These are phyloP conservation scores for Ricordea florida DNA, from an alignment of 92 coral and sea anemone species.

Conservation along the genomic window DNA sequence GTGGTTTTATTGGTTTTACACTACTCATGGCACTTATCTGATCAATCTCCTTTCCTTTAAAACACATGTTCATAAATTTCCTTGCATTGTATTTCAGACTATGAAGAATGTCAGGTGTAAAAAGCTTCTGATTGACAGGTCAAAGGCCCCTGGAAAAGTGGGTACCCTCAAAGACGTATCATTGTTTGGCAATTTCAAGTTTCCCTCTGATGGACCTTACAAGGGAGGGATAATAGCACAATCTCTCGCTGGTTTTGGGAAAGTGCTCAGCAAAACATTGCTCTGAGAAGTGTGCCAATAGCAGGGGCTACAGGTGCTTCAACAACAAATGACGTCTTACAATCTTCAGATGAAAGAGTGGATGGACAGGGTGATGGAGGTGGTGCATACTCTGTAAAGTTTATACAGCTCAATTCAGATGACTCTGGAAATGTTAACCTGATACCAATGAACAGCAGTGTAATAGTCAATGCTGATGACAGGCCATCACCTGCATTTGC, in stretches of 20 bases:
- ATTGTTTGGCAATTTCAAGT: neutral
- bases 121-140: slow-evolving; percentile 2
- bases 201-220: no score
- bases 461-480: neutral
- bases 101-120: no score
- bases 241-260: neutral
- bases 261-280: neutral
- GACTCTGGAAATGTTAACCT: neutral
- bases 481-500: slow-evolving; percentile 9
- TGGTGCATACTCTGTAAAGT: neutral
- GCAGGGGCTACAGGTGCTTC: no score
- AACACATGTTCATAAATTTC: no score
- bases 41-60: no score
- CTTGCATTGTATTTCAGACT: no score
- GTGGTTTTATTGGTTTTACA: no score
- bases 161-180: neutral
- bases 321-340: no score
- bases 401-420: slow-evolving; percentile 13
- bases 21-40: no score
- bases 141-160: neutral
- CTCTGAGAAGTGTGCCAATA: neutral
- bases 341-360: no score
- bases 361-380: no score
- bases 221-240: neutral
- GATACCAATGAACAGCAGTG: neutral